A percentile compares a stretch with the other conserved stretches of the same genome.
These are phyloP conservation scores for Acanthopagrus latus DNA, from an alignment of 2,797 vertebrate genomes.

Conservation along the genomic window DNA sequence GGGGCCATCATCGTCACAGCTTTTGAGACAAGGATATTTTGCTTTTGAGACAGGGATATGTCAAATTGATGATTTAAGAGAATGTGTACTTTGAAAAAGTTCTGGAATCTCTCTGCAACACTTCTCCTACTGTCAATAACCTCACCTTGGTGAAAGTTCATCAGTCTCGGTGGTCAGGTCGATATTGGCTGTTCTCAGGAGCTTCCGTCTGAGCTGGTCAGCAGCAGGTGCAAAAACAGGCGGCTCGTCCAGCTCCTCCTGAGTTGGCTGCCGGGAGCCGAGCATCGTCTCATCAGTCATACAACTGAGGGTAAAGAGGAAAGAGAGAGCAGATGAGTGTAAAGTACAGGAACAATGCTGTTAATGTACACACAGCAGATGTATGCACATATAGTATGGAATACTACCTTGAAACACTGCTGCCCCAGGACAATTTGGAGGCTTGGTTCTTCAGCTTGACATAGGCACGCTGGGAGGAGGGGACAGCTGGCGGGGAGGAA, in stretches of 20 bases:
- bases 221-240: constrained; percentile 38
- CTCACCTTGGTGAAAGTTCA: constrained; percentile 73
- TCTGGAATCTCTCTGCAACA: background rate
- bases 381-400: background rate
- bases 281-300: constrained; percentile 87
- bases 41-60: constrained; percentile 52
- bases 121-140: no score
- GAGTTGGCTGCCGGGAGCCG: constrained; percentile 83
- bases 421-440: constrained; percentile 79
- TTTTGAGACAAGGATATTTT: constrained; percentile 44
- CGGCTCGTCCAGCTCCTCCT: constrained; percentile 83
- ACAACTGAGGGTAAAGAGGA: constrained; percentile 76
- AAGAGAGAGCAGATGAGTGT: constrained; percentile 1
- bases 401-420: constrained; percentile 83
- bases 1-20: constrained; percentile 45
- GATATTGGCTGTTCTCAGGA: constrained; percentile 78
- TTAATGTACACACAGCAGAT: background rate
- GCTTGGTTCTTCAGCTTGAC: constrained; percentile 70
- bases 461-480: constrained; percentile 61
- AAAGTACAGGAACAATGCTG: background rate
- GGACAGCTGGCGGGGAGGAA: constrained; percentile 42
- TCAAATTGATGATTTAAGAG: background rate
- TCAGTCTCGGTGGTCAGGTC: constrained; percentile 80
- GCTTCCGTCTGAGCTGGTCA: constrained; percentile 70
- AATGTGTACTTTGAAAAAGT: background rate